Percentiles rank a stretch among this genome's conserved stretches.
phyloP scores from a whole-genome alignment of 2,797 vertebrate species.

The Danionella dracula region DNA sequence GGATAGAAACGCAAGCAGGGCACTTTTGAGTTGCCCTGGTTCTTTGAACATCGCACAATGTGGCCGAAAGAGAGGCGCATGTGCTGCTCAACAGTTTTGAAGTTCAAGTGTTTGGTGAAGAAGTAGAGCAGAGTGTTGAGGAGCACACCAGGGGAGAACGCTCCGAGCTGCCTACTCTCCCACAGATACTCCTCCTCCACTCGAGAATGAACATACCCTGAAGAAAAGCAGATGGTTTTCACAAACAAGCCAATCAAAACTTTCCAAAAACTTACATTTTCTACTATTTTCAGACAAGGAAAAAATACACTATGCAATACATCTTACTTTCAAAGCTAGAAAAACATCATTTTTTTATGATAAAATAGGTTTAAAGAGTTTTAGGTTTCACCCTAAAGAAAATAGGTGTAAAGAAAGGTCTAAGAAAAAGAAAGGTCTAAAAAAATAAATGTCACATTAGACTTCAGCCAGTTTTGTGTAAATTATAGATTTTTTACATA shows the following conservation, averaged over 20 bases:
- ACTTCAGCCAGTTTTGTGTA: too few relatives aligned
- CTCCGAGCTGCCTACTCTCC: slow-evolving; percentile 96
- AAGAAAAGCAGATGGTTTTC: neutral
- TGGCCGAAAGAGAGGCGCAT: slow-evolving; percentile 92
- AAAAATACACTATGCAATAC: too few relatives aligned
- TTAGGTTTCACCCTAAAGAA: too few relatives aligned
- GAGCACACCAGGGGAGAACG: slow-evolving; percentile 94
- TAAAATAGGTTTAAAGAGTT: too few relatives aligned
- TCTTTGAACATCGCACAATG: slow-evolving; percentile 89
- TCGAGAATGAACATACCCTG: slow-evolving; percentile 89
- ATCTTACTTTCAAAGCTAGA: too few relatives aligned
- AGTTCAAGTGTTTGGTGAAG: slow-evolving; percentile 94
- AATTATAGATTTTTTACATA: too few relatives aligned
- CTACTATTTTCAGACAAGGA: too few relatives aligned
- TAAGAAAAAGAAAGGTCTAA: too few relatives aligned
- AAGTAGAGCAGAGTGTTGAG: slow-evolving; percentile 97
- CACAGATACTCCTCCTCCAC: slow-evolving; percentile 96
- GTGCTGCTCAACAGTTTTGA: slow-evolving; percentile 87
- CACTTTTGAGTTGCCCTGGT: slow-evolving; percentile 81
- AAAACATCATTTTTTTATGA: too few relatives aligned
- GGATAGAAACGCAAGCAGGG: slow-evolving; percentile 94
- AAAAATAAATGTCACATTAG: too few relatives aligned
- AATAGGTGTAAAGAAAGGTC: too few relatives aligned
- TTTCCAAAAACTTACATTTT: too few relatives aligned
- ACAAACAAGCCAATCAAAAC: neutral